These are phyloP conservation scores for Megaustenia siamemsis DNA, from an alignment of 2,888 invertebrate species.

Conservation along the genomic window DNA sequence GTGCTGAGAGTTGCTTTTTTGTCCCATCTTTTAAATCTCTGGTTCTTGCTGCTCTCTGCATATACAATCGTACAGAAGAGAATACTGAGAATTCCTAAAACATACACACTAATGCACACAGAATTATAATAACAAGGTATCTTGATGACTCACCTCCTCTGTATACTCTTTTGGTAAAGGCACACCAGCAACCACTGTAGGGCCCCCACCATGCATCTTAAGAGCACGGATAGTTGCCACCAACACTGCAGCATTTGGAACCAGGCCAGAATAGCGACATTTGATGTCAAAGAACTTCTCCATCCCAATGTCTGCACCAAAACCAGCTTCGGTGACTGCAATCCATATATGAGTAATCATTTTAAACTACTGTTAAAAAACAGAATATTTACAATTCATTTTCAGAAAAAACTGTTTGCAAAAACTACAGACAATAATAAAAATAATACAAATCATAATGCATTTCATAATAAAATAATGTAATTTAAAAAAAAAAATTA, in stretches of 20 bases:
- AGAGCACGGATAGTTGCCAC: constrained; percentile 96
- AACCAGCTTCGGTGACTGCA: constrained; percentile 94
- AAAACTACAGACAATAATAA: background rate
- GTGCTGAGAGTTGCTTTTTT: no score
- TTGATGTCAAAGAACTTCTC: constrained; percentile 99
- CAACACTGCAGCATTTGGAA: constrained; percentile 93
- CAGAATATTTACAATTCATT: background rate
- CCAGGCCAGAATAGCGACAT: constrained; percentile 91
- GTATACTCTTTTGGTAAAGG: constrained; percentile 91
- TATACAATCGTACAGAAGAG: no score
- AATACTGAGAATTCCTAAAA: no score
- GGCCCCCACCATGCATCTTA: constrained; percentile 99
- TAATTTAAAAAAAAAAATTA: no score
- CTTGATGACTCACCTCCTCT: constrained; percentile 80
- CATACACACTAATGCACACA: no score
- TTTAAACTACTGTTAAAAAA: background rate
- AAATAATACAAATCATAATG: background rate
- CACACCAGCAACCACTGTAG: constrained; percentile 89
- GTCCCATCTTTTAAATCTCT: no score
- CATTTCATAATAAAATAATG: background rate
- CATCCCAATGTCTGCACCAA: constrained; percentile 98
- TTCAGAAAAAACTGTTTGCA: background rate
- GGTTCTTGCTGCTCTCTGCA: no score
- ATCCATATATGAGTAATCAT: background rate
- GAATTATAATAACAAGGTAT: no score